A percentile compares a stretch with the other conserved stretches of the same genome.
Conservation (phyloP, 2,113 vertebrate species). For the Verasper variegatus region DNA sequence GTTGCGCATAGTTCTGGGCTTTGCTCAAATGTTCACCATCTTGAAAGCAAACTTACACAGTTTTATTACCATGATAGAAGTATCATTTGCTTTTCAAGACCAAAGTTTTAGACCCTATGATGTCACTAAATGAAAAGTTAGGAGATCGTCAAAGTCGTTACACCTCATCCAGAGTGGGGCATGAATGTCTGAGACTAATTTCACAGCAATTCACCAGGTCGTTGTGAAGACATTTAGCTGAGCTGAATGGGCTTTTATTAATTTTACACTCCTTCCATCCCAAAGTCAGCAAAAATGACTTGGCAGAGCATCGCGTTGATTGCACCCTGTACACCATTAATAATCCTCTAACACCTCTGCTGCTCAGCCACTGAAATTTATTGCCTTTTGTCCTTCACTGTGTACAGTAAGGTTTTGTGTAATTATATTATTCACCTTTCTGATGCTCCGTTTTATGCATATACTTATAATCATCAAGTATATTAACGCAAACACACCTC, state of each 20-base stretch:
- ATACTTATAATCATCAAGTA: too few relatives aligned
- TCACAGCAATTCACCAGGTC: background rate
- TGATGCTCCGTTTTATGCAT: too few relatives aligned
- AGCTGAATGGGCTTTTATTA: background rate
- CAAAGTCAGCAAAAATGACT: background rate
- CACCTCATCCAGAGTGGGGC: background rate
- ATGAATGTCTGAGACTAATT: background rate
- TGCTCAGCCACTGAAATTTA: background rate
- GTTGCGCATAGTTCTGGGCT: too few relatives aligned
- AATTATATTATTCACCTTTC: too few relatives aligned
- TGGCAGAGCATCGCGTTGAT: slow-evolving; percentile 9
- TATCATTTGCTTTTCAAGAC: background rate
- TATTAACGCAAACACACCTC: slow-evolving; percentile 30
- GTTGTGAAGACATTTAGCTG: background rate
- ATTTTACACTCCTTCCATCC: background rate
- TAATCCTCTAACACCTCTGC: slow-evolving; percentile 19
- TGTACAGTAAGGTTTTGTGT: background rate
- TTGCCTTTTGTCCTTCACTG: background rate
- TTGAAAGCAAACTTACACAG: background rate
- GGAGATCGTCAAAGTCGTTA: background rate
- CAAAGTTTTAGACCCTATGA: background rate
- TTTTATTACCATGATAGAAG: background rate
- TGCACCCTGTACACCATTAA: background rate
- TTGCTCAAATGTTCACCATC: too few relatives aligned
- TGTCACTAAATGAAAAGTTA: background rate